Evolutionary conservation across 2,113 vertebrate species (phyloP), one percentile per base, ranked within the genome.

Genomic region (Pao palembangensis): DNA sequence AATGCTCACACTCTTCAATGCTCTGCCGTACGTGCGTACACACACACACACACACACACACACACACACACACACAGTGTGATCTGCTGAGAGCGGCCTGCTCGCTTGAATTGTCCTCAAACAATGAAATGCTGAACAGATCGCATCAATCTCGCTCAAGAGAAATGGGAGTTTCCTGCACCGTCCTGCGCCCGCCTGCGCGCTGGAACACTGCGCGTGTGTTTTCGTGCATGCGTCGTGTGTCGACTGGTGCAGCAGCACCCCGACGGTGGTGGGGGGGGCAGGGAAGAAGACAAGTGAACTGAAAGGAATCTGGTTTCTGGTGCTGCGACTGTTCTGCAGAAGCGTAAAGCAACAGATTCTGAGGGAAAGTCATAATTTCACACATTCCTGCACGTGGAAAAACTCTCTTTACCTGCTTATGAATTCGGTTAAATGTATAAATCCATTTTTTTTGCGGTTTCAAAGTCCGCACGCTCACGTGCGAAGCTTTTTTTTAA

Each of bases 121-220:
- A 89, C 84, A 85, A 80, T 78, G 78, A 87, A 85, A 80, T 75
- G 78, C 79, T 57, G 72, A 88, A 75, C 82, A 87, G 86, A 88
- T 88, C 76, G 76, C 85, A 89, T 91, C 86, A 90, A 91, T 90
- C 89, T 88, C 78, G 72, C 80, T 82, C 80, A 79, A 69, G 74
- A 87, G 84, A 90, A 89, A 88, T 87, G 87, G 86, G 83, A 86
- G 57, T 84, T 82, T 72, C 69, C 79, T 61, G 73, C 63, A 64
- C 58, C 55, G 69, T 69, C 28, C 38, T 52, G 51, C 2, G 28
- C 34, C 51, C 11, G 11, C 42, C 2, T 7, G 42, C 6, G 42
- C 6, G 42, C 15, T 11, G 10, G 42, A 13, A 15, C 15, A 15
- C 15, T 55, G 14, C 16, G 2, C 61, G 41, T 50, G 34, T 62